These are phyloP conservation scores for Dicerorhinus sumatrensis DNA, from an alignment of 2,113 vertebrate genomes.

Conservation along the genomic window DNA sequence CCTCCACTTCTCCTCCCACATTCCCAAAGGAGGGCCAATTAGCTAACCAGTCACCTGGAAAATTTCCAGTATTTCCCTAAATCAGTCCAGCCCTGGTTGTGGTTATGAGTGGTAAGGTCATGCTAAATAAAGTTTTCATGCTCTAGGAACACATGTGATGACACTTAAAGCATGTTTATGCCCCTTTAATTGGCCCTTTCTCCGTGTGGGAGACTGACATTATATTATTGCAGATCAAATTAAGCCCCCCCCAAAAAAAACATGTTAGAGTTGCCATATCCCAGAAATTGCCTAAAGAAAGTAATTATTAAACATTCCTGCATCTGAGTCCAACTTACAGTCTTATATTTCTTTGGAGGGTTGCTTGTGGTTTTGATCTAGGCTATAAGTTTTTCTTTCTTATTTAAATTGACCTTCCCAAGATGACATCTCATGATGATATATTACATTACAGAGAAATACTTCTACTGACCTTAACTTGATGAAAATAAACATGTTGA, in stretches of 20 bases:
- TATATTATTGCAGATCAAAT: slow-evolving; percentile 34
- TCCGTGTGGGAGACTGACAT: not conserved
- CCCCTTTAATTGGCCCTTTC: slow-evolving; percentile 37
- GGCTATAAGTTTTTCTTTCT: slow-evolving; percentile 63
- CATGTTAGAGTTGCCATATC: not conserved
- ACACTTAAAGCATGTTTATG: slow-evolving; percentile 28
- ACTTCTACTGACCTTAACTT: slow-evolving; percentile 72
- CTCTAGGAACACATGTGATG: not conserved
- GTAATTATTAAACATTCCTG: slow-evolving; percentile 17
- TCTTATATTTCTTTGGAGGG: slow-evolving; percentile 34
- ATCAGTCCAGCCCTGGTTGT: not conserved
- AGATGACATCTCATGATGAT: slow-evolving; percentile 59
- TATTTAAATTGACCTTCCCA: slow-evolving; percentile 74
- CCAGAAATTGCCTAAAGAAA: slow-evolving; percentile 43
- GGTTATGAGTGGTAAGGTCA: not conserved
- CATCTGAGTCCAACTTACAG: not conserved
- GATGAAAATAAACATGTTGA: slow-evolving; percentile 69
- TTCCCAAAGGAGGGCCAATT: slow-evolving; percentile 47
- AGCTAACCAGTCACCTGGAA: slow-evolving; percentile 60
- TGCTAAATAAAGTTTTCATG: slow-evolving; percentile 9
- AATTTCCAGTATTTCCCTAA: slow-evolving; percentile 45
- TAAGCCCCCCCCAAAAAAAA: not conserved
- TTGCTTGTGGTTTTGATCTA: slow-evolving; percentile 52
- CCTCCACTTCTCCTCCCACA: slow-evolving; percentile 21
- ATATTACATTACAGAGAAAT: slow-evolving; percentile 70